A percentile compares a stretch with the other conserved stretches of the same genome.
These are phyloP conservation scores for Heteropelma amictum DNA, from an alignment of 2,888 invertebrate species.

Conservation along the genomic window DNA sequence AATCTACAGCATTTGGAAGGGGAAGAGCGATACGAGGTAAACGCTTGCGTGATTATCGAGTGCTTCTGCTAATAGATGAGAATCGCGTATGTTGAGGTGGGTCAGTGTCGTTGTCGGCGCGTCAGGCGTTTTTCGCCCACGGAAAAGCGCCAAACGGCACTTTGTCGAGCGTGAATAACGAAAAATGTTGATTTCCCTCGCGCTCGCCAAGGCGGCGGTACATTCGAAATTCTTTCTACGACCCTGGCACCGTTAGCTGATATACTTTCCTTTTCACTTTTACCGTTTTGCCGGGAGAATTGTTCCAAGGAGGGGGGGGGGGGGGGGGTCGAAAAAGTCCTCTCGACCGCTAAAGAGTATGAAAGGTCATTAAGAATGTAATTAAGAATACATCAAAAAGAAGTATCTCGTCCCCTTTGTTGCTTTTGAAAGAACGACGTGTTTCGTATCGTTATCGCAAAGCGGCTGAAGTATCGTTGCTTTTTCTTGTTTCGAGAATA, in stretches of 20 bases:
- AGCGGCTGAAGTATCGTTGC: too few species aligned
- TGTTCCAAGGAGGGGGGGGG: neutral
- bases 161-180: too few species aligned
- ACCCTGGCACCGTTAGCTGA: constrained; percentile 75
- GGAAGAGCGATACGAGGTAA: constrained; percentile 19
- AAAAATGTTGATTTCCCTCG: neutral
- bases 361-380: too few species aligned
- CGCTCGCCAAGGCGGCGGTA: neutral
- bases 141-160: too few species aligned
- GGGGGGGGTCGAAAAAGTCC: neutral
- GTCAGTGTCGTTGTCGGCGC: too few species aligned
- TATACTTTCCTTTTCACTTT: constrained; percentile 76
- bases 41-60: constrained; percentile 10
- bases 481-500: too few species aligned
- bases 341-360: too few species aligned
- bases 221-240: constrained; percentile 49
- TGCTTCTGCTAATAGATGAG: constrained; percentile 51
- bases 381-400: too few species aligned
- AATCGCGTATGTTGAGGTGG: constrained; percentile 48
- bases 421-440: too few species aligned
- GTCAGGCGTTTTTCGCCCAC: too few species aligned
- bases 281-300: constrained; percentile 60
- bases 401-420: too few species aligned
- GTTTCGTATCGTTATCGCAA: too few species aligned
- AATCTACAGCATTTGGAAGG: neutral